A percentile compares a stretch with the other conserved stretches of the same genome.
These are phyloP conservation scores for Geophilus truncorum DNA, from an alignment of 2,888 invertebrate species.

Conservation along the genomic window DNA sequence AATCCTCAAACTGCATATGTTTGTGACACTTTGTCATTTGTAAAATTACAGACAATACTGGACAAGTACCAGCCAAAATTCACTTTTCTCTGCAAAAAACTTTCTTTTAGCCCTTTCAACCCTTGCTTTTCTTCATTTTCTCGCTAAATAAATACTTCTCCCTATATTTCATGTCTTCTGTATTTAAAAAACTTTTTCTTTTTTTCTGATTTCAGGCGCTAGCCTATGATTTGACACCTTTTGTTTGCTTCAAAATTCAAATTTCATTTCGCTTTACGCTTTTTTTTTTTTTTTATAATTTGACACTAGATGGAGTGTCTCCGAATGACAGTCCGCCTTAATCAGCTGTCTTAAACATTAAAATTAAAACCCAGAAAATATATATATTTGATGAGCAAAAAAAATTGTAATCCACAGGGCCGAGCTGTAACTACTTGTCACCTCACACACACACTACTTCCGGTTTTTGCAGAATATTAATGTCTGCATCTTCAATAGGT, in stretches of 20 bases:
- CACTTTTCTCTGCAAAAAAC: neutral
- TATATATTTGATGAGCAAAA: neutral
- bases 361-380: neutral
- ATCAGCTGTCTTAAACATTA: neutral
- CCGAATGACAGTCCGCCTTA: neutral
- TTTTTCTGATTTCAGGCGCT: neutral
- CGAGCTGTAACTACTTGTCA: slow-evolving; percentile 14
- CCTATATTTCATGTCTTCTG: neutral
- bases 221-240: neutral
- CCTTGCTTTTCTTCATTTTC: neutral
- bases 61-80: neutral
- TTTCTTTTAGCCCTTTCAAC: neutral
- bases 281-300: neutral
- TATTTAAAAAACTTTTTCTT: neutral
- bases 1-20: neutral
- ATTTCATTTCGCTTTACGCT: neutral
- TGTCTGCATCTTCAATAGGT: slow-evolving; percentile 27
- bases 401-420: slow-evolving; percentile 9
- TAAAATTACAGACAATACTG: neutral
- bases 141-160: neutral
- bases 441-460: slow-evolving; percentile 6
- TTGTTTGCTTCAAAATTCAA: neutral
- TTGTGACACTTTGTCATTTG: slow-evolving; percentile 2
- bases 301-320: neutral
- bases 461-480: slow-evolving; percentile 13